phyloP scores from a whole-genome alignment of 1,140 invertebrate species.

The Proales similis region DNA sequence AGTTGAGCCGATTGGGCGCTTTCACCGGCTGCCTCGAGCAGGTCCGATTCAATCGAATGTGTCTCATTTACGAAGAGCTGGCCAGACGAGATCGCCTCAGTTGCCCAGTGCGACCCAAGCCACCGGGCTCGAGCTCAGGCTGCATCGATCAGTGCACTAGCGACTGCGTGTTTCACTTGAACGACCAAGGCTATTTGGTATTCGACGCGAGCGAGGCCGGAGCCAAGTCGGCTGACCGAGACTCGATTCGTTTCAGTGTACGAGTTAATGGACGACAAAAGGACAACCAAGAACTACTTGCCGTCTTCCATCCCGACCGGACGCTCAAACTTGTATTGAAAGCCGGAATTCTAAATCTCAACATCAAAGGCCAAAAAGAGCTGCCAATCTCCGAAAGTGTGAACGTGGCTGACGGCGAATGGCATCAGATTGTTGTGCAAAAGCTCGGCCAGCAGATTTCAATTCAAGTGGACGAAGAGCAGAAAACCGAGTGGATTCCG shows the following conservation, averaged over 20 bases:
- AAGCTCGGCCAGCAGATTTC: background rate
- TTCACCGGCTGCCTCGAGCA: constrained; percentile 26
- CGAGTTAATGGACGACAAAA: background rate
- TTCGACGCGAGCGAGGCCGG: constrained; percentile 12
- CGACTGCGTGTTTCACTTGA: constrained; percentile 7
- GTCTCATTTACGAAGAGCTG: constrained; percentile 4
- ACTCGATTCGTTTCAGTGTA: constrained; percentile 12
- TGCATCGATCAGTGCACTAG: background rate
- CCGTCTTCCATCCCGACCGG: constrained; percentile 5
- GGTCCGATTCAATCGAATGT: constrained; percentile 9
- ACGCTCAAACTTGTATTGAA: constrained; percentile 1
- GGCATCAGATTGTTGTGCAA: constrained; percentile 9
- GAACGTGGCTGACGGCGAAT: background rate
- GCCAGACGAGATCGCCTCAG: background rate
- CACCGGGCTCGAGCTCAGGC: background rate
- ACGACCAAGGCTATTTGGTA: constrained; percentile 5
- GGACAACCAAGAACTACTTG: constrained; percentile 15
- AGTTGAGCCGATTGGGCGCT: background rate
- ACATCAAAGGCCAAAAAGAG: background rate
- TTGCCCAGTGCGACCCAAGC: background rate
- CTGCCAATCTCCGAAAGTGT: background rate
- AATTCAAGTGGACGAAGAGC: background rate
- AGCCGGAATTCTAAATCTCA: background rate
- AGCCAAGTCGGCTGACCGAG: background rate
- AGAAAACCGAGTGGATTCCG: background rate